Percentiles rank a stretch among this genome's conserved stretches.
Evolutionary conservation across 2,888 invertebrate genomes (phyloP).

Genomic region (Drosophila yooni): DNA sequence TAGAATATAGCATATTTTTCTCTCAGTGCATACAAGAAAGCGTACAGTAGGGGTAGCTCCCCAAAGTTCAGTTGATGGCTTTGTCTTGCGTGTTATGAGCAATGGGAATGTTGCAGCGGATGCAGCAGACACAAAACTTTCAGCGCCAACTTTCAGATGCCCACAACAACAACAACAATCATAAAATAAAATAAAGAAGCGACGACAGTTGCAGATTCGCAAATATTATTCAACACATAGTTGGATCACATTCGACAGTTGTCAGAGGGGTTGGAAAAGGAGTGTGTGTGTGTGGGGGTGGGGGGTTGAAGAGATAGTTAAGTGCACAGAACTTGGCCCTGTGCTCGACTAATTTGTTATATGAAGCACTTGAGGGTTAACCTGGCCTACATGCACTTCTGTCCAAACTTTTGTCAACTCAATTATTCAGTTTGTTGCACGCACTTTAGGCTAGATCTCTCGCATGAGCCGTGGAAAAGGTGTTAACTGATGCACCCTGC

Average conservation of each 20-base stretch:
- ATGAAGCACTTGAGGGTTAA: slow-evolving; percentile 7
- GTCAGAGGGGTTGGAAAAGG: background rate
- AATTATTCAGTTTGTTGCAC: slow-evolving; percentile 19
- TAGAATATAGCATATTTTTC: background rate
- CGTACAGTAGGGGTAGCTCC: background rate
- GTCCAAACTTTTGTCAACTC: slow-evolving; percentile 19
- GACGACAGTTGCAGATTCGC: slow-evolving; percentile 37
- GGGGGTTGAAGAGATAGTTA: background rate
- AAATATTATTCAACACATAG: slow-evolving; percentile 28
- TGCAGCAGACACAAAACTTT: slow-evolving; percentile 26
- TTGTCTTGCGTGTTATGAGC: slow-evolving; percentile 19
- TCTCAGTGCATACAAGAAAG: background rate
- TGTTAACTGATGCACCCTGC: background rate
- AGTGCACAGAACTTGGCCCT: slow-evolving; percentile 10
- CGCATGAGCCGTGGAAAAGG: background rate
- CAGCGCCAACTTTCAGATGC: slow-evolving; percentile 24
- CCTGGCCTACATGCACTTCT: slow-evolving; percentile 8
- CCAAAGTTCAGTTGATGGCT: slow-evolving; percentile 28
- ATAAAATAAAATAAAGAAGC: slow-evolving; percentile 18
- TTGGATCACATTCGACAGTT: slow-evolving; percentile 24
- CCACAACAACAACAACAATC: slow-evolving; percentile 8
- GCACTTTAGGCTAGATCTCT: background rate
- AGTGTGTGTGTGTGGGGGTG: too few species aligned
- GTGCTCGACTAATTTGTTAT: slow-evolving; percentile 31
- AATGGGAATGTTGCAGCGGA: slow-evolving; percentile 2